Percentiles rank a stretch among this genome's conserved stretches.
These are phyloP conservation scores for Porites lobata DNA, from an alignment of 92 coral and sea anemone genomes.

Conservation along the genomic window DNA sequence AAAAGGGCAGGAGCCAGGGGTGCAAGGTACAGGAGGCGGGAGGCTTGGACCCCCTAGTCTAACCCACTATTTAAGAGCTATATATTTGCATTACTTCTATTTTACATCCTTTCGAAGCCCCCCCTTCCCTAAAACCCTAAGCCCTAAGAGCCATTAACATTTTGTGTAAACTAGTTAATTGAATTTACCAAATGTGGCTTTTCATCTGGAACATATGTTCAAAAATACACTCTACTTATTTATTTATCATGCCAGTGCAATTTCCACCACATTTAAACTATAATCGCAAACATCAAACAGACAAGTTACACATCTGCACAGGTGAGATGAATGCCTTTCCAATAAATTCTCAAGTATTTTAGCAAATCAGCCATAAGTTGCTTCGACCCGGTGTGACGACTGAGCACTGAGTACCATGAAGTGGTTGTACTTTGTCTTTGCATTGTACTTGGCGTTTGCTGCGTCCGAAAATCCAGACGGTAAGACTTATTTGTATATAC, in stretches of 20 bases:
- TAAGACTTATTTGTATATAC: background rate
- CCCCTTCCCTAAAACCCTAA: background rate
- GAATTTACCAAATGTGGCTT: background rate
- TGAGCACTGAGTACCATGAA: slow-evolving; percentile 41
- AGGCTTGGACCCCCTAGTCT: no score
- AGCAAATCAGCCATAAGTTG: background rate
- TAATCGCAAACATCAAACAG: background rate
- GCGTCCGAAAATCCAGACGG: slow-evolving; percentile 64
- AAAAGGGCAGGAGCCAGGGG: background rate
- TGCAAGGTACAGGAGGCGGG: no score
- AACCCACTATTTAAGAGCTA: no score
- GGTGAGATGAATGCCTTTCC: background rate
- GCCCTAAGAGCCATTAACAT: background rate
- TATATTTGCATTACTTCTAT: background rate
- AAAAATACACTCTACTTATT: background rate
- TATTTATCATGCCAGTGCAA: background rate
- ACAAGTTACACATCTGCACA: slow-evolving; percentile 11
- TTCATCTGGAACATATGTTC: background rate
- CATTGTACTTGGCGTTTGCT: slow-evolving; percentile 29
- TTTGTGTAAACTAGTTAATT: background rate
- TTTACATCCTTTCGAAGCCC: background rate
- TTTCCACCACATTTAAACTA: background rate
- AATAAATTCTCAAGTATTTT: background rate
- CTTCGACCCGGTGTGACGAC: background rate
- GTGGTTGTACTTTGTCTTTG: slow-evolving; percentile 40